phyloP scores from a whole-genome alignment of 2,797 vertebrate genomes.

The Gambelia wislizenii region DNA sequence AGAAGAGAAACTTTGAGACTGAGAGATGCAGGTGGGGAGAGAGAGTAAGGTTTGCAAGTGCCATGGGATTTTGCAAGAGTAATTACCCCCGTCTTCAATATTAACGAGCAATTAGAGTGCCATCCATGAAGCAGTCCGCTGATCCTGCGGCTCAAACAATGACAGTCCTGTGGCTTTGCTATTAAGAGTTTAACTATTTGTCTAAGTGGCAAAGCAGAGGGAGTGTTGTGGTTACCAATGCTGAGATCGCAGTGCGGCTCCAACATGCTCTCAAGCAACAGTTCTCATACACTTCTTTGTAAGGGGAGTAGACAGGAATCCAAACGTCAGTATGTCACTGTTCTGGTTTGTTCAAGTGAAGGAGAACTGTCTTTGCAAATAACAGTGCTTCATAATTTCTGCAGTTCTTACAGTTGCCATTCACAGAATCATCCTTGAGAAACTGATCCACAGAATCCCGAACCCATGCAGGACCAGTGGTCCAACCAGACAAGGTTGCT shows the following conservation, averaged over 20 bases:
- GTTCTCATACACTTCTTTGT: background rate
- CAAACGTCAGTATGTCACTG: background rate
- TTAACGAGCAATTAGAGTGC: background rate
- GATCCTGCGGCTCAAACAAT: background rate
- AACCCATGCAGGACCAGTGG: no score
- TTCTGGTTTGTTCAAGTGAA: background rate
- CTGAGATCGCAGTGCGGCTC: background rate
- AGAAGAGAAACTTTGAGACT: background rate
- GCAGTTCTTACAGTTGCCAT: background rate
- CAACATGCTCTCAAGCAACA: background rate
- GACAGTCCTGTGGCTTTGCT: slow-evolving; percentile 5
- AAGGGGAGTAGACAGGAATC: background rate
- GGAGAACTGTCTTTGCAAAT: background rate
- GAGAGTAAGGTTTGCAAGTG: background rate
- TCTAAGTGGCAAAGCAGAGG: slow-evolving; percentile 10
- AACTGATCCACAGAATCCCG: no score
- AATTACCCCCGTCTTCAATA: slow-evolving; percentile 15
- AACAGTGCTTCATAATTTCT: background rate
- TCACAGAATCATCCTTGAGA: no score
- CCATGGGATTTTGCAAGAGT: accelerated
- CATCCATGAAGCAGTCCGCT: slow-evolving; percentile 13
- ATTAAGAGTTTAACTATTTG: slow-evolving; percentile 38
- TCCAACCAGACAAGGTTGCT: no score
- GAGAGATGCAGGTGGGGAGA: background rate
- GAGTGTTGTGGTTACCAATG: slow-evolving; percentile 20